phyloP scores from a whole-genome alignment of 2,888 invertebrate species.

The Drepanosiphum platanoidis region DNA sequence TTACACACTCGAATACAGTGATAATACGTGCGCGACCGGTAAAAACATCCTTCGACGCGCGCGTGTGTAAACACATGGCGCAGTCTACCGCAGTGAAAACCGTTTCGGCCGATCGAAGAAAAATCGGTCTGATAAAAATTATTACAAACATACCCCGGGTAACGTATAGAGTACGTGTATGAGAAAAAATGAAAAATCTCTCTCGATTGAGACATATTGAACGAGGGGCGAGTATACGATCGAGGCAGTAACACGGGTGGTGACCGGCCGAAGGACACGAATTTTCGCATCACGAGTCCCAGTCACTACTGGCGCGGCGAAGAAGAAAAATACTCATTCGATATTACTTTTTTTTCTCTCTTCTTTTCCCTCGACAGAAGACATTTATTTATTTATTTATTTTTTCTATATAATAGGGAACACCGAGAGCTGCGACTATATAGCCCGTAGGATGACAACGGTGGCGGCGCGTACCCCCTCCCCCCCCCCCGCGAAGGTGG shows the following conservation, averaged over 20 bases:
- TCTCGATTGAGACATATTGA: constrained; percentile 40
- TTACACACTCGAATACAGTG: background rate
- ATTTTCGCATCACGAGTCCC: constrained; percentile 48
- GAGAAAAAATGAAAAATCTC: background rate
- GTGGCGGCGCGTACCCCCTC: background rate
- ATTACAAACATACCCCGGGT: too few relatives aligned
- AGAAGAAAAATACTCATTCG: background rate
- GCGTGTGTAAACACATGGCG: too few relatives aligned
- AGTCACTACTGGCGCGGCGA: background rate
- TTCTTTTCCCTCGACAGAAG: background rate
- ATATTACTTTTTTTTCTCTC: background rate
- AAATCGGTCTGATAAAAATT: background rate
- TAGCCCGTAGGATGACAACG: background rate
- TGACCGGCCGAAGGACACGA: constrained; percentile 46
- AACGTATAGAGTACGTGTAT: too few relatives aligned
- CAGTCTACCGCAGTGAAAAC: background rate
- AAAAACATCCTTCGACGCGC: too few relatives aligned
- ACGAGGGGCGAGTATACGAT: background rate
- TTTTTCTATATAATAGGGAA: background rate
- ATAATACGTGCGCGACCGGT: background rate
- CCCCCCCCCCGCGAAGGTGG: too few relatives aligned
- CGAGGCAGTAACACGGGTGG: constrained; percentile 1
- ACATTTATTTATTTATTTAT: background rate
- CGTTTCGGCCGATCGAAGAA: background rate
- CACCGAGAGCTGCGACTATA: background rate